These are phyloP conservation scores for Scaptomyza caliginosa DNA, from an alignment of 2,888 invertebrate species.

Conservation along the genomic window DNA sequence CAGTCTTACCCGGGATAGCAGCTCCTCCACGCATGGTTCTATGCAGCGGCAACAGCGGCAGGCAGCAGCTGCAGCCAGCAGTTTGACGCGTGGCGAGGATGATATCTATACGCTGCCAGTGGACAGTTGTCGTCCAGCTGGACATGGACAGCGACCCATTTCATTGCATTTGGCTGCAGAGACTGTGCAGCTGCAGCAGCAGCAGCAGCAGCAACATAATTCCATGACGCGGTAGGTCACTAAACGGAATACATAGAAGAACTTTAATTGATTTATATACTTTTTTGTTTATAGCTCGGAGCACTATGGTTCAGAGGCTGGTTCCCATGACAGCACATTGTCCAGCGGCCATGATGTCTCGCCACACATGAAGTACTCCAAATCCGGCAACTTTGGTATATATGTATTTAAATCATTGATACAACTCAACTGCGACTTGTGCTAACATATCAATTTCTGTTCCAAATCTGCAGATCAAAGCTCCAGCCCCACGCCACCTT, in stretches of 20 bases:
- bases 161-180: constrained; percentile 75
- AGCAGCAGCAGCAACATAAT: constrained; percentile 64
- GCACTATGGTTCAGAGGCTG: constrained; percentile 78
- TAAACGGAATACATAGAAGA: background rate
- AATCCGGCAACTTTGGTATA: constrained; percentile 82
- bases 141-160: constrained; percentile 69
- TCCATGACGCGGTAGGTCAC: constrained; percentile 78
- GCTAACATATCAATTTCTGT: constrained; percentile 10
- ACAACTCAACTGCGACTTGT: background rate
- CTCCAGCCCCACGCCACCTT: constrained; percentile 87
- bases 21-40: constrained; percentile 58
- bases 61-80: constrained; percentile 42
- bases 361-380: constrained; percentile 80
- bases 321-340: constrained; percentile 78
- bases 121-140: constrained; percentile 76
- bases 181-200: constrained; percentile 54
- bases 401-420: constrained; percentile 73
- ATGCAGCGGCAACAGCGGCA: constrained; percentile 62
- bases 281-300: constrained; percentile 64
- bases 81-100: constrained; percentile 73
- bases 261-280: background rate
- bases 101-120: constrained; percentile 84
- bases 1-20: constrained; percentile 75
- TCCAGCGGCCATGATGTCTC: constrained; percentile 72
- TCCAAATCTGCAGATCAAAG: constrained; percentile 83